A percentile compares a stretch with the other conserved stretches of the same genome.
Evolutionary conservation across 2,113 vertebrate genomes (phyloP).

Genomic region (Trematocara stigmaticum): DNA sequence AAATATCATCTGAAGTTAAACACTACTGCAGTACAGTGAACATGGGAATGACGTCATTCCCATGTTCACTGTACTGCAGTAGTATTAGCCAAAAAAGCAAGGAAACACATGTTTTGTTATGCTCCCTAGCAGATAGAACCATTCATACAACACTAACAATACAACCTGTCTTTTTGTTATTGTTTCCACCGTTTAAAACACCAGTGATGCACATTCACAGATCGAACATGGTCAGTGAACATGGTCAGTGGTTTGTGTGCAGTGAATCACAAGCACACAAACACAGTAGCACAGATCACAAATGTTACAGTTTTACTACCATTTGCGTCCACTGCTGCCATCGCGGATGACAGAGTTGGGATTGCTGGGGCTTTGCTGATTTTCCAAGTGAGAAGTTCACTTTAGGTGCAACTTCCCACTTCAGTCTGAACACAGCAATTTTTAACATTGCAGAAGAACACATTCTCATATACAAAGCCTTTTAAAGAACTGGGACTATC

Average conservation of each 20-base stretch:
- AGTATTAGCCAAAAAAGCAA: fast-evolving
- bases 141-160: fast-evolving
- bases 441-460: neutral
- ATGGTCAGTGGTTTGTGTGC: neutral
- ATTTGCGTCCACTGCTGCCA: fast-evolving
- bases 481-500: neutral
- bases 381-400: neutral
- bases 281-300: neutral
- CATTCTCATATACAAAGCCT: neutral
- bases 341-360: neutral
- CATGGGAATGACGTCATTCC: neutral
- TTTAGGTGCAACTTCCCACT: neutral
- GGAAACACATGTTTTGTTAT: neutral
- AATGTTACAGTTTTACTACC: neutral
- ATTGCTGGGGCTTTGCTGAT: fast-evolving
- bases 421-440: neutral
- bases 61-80: neutral
- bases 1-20: neutral
- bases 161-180: neutral
- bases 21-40: no score
- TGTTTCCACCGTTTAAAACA: neutral
- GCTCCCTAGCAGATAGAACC: neutral
- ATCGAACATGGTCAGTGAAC: neutral
- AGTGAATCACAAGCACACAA: neutral
- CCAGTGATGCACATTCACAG: neutral